These are phyloP conservation scores for Pontoporia blainvillei DNA, from an alignment of 2,113 vertebrate species.

Conservation along the genomic window DNA sequence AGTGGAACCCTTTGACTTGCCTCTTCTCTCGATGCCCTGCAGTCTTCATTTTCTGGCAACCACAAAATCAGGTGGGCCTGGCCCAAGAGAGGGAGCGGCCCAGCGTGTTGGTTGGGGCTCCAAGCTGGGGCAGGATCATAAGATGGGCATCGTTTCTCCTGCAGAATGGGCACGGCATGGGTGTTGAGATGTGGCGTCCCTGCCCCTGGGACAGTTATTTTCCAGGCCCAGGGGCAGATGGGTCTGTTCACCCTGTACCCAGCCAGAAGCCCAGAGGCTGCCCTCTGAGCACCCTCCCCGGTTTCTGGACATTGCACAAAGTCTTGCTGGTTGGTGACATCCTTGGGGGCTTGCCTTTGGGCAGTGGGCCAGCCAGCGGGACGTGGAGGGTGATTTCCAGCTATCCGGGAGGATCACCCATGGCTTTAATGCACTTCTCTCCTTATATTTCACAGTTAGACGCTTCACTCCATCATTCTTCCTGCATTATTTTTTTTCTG, in stretches of 20 bases:
- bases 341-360: background rate
- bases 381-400: background rate
- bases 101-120: background rate
- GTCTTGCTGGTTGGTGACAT: background rate
- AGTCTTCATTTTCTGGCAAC: background rate
- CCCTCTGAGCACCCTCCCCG: background rate
- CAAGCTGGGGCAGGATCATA: background rate
- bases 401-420: background rate
- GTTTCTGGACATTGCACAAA: background rate
- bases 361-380: background rate
- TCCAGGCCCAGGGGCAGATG: background rate
- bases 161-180: accelerated
- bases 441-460: background rate
- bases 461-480: background rate
- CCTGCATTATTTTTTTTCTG: background rate
- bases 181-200: accelerated
- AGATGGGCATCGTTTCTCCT: background rate
- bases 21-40: background rate
- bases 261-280: background rate
- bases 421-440: background rate
- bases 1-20: background rate
- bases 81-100: background rate
- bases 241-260: background rate
- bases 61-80: background rate
- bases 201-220: background rate